Conservation (phyloP, 1,140 invertebrate genomes). For the Battus philenor region DNA sequence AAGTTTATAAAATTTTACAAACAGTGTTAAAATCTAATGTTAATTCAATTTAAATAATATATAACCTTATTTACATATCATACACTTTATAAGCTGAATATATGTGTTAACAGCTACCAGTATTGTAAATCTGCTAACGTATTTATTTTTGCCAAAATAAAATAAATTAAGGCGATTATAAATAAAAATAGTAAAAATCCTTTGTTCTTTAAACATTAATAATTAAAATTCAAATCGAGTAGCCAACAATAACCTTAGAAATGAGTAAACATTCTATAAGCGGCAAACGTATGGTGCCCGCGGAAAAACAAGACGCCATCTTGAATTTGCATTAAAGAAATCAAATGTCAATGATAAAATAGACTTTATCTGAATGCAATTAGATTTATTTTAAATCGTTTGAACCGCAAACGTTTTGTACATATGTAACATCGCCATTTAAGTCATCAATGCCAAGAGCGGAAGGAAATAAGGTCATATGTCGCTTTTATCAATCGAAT, state of each 20-base stretch:
- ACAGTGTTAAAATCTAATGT: too few species aligned
- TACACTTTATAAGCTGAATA: too few species aligned
- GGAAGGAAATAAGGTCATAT: conserved; percentile 50
- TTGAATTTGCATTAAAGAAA: conserved; percentile 1
- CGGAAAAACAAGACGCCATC: conserved; percentile 11
- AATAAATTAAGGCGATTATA: too few species aligned
- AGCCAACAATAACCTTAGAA: conserved; percentile 14
- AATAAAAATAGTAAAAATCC: not conserved
- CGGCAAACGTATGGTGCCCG: conserved; percentile 16
- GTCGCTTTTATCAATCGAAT: conserved; percentile 23
- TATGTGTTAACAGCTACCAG: too few species aligned
- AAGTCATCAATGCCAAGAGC: conserved; percentile 30
- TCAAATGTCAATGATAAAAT: not conserved
- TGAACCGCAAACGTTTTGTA: conserved; percentile 7
- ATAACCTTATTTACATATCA: too few species aligned
- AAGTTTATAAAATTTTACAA: too few species aligned
- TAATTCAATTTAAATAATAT: too few species aligned
- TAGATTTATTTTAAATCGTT: not conserved
- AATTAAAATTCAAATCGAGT: conserved; percentile 10
- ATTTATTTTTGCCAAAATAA: too few species aligned
- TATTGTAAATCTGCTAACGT: too few species aligned
- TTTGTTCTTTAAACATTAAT: not conserved
- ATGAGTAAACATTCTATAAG: conserved; percentile 17
- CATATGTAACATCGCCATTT: conserved; percentile 36
- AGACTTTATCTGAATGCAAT: conserved; percentile 3